Evolutionary conservation across 2,113 vertebrate species (phyloP).

Genomic region (Tichodroma muraria): DNA sequence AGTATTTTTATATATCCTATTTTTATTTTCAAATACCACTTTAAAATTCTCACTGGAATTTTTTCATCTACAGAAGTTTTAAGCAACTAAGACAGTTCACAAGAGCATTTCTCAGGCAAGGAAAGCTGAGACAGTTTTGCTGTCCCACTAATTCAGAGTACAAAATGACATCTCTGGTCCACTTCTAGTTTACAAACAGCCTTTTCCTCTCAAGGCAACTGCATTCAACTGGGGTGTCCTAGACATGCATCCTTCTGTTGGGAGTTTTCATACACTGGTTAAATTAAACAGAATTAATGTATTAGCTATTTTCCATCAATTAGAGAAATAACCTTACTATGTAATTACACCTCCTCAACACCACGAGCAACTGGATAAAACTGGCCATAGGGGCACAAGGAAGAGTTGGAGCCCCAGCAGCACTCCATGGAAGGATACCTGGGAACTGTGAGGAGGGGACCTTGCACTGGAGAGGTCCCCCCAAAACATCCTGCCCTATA

Average conservation of each 20-base stretch:
- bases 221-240: not conserved
- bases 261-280: not conserved
- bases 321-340: not conserved
- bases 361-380: not conserved
- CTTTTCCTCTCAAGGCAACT: not conserved
- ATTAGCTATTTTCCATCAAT: not conserved
- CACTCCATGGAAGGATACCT: not conserved
- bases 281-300: not conserved
- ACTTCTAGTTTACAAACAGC: conserved; percentile 15
- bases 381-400: not conserved
- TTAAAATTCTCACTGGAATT: conserved; percentile 51
- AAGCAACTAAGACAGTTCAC: conserved; percentile 46
- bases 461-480: not conserved
- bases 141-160: not conserved
- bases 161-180: not conserved
- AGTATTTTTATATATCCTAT: conserved; percentile 48
- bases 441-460: not conserved
- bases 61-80: conserved; percentile 35
- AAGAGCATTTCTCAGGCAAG: conserved; percentile 24
- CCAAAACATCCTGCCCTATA: not conserved
- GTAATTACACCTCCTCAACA: not conserved
- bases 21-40: conserved; percentile 66
- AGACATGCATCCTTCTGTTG: not conserved
- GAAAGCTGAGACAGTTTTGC: conserved; percentile 1
- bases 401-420: not conserved